Evolutionary conservation across 2,113 vertebrate species (phyloP).

Genomic region (Bungarus multicinctus): DNA sequence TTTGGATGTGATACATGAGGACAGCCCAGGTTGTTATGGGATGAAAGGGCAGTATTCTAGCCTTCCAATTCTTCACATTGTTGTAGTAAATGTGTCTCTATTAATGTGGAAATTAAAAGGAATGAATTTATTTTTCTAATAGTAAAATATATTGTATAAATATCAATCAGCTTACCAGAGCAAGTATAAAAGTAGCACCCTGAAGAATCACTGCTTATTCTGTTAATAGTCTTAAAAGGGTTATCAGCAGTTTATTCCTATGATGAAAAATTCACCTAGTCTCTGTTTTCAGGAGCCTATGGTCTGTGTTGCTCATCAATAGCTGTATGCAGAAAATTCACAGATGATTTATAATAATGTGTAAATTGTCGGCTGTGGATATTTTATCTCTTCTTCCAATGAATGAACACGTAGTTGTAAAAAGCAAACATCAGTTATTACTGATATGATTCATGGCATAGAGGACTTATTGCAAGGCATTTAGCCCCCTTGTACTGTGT

Average conservation of each 20-base stretch:
- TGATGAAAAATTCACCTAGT: not conserved
- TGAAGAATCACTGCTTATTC: not conserved
- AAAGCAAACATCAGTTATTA: not conserved
- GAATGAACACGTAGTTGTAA: not conserved
- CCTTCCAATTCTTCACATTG: not conserved
- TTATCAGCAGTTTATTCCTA: slow-evolving; percentile 1
- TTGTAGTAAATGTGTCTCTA: not conserved
- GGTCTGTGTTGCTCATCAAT: not conserved
- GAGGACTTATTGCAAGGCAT: not conserved
- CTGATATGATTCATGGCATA: not conserved
- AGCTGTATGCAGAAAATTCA: not conserved
- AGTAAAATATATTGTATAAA: slow-evolving; percentile 3
- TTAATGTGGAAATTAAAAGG: not conserved
- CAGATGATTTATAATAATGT: slow-evolving; percentile 4
- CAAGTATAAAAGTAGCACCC: not conserved
- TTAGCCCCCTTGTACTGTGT: not conserved
- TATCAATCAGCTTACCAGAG: not conserved
- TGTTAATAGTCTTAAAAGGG: not conserved
- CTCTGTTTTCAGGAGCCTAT: not conserved
- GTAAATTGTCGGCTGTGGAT: not conserved
- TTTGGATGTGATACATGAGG: not conserved
- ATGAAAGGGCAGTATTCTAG: not conserved
- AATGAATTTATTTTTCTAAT: not conserved
- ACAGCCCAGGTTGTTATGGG: not conserved
- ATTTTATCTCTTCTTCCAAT: slow-evolving; percentile 1